These are phyloP conservation scores for Adelosebastes latens DNA, from an alignment of 2,797 vertebrate species.

Conservation along the genomic window DNA sequence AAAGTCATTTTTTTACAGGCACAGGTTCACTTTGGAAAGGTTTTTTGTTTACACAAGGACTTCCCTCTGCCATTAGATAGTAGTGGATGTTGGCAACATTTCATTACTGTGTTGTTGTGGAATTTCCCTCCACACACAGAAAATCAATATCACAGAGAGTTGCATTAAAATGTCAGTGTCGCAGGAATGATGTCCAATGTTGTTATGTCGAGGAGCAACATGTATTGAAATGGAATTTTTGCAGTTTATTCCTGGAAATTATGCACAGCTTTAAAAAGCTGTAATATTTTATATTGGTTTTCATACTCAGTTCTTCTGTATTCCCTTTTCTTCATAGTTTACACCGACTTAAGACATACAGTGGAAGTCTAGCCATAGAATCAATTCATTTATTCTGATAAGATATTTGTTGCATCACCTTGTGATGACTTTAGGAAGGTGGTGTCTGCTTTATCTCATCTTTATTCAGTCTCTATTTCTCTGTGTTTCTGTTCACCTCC, in stretches of 20 bases:
- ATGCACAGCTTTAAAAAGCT: neutral
- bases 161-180: neutral
- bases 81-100: neutral
- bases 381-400: neutral
- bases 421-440: neutral
- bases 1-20: neutral
- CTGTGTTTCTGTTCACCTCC: neutral
- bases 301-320: neutral
- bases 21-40: neutral
- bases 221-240: neutral
- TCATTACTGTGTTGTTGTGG: neutral
- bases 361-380: neutral
- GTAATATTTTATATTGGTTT: neutral
- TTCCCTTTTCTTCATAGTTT: neutral
- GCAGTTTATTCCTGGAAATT: neutral
- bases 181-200: neutral
- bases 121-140: neutral
- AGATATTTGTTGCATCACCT: neutral
- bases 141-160: conserved; percentile 31
- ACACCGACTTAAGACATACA: neutral
- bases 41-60: neutral
- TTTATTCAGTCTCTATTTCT: neutral
- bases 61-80: neutral
- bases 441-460: neutral
- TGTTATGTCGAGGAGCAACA: neutral